Conservation (phyloP, 2,113 vertebrate genomes). For the Coturnix japonica region DNA sequence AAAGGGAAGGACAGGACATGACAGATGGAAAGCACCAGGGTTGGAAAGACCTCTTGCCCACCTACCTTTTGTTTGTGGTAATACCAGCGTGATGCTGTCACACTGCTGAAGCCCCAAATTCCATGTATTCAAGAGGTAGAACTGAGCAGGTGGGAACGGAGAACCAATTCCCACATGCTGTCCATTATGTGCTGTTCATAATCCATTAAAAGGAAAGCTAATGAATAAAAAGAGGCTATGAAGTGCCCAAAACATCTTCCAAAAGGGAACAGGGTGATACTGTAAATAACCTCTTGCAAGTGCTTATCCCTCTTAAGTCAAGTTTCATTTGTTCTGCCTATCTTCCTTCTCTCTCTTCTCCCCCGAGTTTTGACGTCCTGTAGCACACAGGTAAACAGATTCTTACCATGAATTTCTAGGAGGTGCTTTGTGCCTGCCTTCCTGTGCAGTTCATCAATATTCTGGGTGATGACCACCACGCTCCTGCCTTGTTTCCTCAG, state of each 20-base stretch:
- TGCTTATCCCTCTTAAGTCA: not conserved
- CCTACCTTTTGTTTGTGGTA: fast-evolving
- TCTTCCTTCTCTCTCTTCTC: not conserved
- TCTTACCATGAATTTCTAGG: constrained; percentile 92
- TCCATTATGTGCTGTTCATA: not conserved
- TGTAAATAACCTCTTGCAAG: not conserved
- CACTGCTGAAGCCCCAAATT: not conserved
- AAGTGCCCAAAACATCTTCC: not conserved
- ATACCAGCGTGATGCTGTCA: not conserved
- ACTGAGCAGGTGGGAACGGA: not conserved
- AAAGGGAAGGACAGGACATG: too few species aligned
- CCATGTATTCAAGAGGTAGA: not conserved
- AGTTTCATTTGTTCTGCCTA: not conserved
- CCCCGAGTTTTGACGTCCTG: not conserved
- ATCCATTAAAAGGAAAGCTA: not conserved
- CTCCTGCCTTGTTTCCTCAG: constrained; percentile 87
- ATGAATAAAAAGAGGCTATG: not conserved
- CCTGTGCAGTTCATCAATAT: constrained; percentile 92
- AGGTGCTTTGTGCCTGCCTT: constrained; percentile 92
- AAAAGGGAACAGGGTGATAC: not conserved
- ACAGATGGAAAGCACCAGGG: not conserved
- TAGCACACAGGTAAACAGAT: not conserved
- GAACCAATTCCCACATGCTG: not conserved
- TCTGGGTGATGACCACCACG: constrained; percentile 92
- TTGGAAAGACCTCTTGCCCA: not conserved